These are phyloP conservation scores for Pseudorectes ferrugineus DNA, from an alignment of 2,113 vertebrate genomes.

Conservation along the genomic window DNA sequence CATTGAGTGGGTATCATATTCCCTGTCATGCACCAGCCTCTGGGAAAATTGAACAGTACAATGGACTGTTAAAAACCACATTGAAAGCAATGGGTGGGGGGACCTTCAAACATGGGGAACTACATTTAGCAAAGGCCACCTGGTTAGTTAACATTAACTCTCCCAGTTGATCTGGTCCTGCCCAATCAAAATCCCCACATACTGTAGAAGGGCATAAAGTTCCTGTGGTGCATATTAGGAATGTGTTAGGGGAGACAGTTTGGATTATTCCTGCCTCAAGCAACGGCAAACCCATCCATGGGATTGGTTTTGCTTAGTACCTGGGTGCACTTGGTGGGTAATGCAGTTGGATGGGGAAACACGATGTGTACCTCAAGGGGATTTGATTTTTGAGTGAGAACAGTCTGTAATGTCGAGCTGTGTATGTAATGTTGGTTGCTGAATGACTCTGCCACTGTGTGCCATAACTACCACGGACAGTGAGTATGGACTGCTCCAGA, in stretches of 20 bases:
- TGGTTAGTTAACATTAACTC: neutral
- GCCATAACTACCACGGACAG: neutral
- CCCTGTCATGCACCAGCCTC: neutral
- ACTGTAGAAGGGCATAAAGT: neutral
- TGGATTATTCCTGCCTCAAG: neutral
- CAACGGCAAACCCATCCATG: neutral
- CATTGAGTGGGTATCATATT: neutral
- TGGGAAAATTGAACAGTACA: neutral
- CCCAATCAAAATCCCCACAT: neutral
- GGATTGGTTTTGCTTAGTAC: neutral
- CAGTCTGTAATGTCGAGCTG: too few relatives aligned
- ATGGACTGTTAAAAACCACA: neutral
- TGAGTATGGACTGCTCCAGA: neutral
- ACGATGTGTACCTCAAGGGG: too few relatives aligned
- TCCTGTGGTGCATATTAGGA: neutral
- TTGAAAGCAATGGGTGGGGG: too few relatives aligned
- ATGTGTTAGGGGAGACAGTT: neutral
- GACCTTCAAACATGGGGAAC: neutral
- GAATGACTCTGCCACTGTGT: neutral
- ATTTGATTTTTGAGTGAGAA: too few relatives aligned
- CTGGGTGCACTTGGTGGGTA: neutral
- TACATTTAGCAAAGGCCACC: neutral
- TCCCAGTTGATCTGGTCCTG: rapidly evolving
- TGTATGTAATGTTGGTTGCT: neutral
- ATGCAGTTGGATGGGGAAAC: neutral